A percentile compares a stretch with the other conserved stretches of the same genome.
phyloP scores from a whole-genome alignment of 2,113 vertebrate species.

The Pyrgilauda ruficollis region DNA sequence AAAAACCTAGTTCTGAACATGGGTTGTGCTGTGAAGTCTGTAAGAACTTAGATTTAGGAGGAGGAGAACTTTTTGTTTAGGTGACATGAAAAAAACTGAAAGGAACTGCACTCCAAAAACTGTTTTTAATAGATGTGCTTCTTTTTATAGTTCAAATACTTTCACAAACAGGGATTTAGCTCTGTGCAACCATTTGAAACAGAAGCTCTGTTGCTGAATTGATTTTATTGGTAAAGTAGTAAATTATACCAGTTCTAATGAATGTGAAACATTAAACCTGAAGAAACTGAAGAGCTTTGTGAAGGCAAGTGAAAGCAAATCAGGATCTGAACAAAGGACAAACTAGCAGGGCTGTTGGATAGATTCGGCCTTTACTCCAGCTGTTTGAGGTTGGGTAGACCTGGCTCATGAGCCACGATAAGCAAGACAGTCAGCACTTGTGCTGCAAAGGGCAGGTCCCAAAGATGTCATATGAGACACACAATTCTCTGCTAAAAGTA shows the following conservation, averaged over 20 bases:
- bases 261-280: neutral
- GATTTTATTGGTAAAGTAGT: neutral
- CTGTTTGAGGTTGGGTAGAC: neutral
- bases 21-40: neutral
- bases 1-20: neutral
- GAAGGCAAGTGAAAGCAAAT: neutral
- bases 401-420: neutral
- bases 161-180: neutral
- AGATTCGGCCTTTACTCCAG: neutral
- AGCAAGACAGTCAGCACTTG: neutral
- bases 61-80: neutral
- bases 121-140: neutral
- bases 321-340: neutral
- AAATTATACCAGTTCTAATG: neutral
- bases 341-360: neutral
- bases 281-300: constrained; percentile 12
- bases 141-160: neutral
- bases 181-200: neutral
- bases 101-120: neutral
- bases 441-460: neutral
- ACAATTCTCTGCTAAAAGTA: neutral
- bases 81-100: neutral
- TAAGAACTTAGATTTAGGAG: neutral
- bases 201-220: neutral
- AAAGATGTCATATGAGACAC: neutral